These are phyloP conservation scores for Sinella curviseta DNA, from an alignment of 1,140 invertebrate genomes.

Conservation along the genomic window DNA sequence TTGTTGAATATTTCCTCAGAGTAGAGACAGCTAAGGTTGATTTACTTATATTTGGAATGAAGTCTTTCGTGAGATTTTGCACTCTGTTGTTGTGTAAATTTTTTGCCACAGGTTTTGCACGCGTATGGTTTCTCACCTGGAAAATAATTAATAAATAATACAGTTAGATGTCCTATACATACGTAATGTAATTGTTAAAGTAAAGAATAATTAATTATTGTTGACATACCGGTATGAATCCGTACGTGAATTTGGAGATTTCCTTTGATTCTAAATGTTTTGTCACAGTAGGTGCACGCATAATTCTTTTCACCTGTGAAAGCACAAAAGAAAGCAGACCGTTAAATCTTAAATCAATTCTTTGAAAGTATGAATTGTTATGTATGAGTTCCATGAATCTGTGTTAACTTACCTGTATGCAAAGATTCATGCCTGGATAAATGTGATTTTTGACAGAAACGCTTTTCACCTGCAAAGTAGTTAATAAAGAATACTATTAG, in stretches of 20 bases:
- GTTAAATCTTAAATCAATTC: not conserved
- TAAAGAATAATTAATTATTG: too few species aligned
- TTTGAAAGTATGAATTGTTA: not conserved
- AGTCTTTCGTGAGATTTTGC: constrained; percentile 28
- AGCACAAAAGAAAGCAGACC: not conserved
- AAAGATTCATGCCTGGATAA: constrained; percentile 35
- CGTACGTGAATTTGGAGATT: not conserved
- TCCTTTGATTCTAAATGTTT: constrained; percentile 30
- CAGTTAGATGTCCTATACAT: too few species aligned
- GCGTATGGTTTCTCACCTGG: constrained; percentile 9
- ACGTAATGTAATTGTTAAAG: too few species aligned
- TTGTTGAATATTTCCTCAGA: not conserved
- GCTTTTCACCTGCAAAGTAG: not conserved
- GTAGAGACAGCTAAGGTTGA: not conserved
- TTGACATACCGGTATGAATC: not conserved
- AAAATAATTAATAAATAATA: too few species aligned
- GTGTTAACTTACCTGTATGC: constrained; percentile 27
- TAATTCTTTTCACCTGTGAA: constrained; percentile 33
- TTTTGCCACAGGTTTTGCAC: constrained; percentile 13
- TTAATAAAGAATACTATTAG: not conserved
- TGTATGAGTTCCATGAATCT: too few species aligned
- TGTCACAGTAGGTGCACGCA: constrained; percentile 36
- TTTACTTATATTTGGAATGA: constrained; percentile 40
- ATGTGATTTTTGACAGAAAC: constrained; percentile 37
- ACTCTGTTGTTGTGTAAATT: constrained; percentile 8